Percentiles rank a stretch among this genome's conserved stretches.
Evolutionary conservation across 2,797 vertebrate genomes (phyloP).

Genomic region (Zalophus californianus): DNA sequence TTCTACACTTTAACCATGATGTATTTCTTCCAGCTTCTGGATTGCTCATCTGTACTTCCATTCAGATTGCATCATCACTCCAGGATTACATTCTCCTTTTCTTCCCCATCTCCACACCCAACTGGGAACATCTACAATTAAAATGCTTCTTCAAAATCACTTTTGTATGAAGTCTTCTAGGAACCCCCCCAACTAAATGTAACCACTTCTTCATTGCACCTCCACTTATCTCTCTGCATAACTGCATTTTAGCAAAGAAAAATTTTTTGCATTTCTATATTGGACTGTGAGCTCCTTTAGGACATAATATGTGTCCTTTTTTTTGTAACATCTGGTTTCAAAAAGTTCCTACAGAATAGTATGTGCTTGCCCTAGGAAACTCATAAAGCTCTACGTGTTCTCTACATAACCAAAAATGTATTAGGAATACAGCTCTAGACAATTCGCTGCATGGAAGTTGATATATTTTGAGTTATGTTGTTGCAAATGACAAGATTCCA

Average conservation of each 20-base stretch:
- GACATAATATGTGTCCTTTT: background rate
- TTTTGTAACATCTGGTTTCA: background rate
- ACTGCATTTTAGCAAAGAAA: background rate
- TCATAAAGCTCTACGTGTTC: background rate
- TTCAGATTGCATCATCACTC: background rate
- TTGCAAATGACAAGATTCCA: background rate
- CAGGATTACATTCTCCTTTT: background rate
- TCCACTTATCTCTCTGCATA: background rate
- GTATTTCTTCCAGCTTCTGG: background rate
- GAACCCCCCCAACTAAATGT: background rate
- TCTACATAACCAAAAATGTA: background rate
- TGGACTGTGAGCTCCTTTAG: background rate
- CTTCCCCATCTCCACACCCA: background rate
- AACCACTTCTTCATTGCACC: background rate
- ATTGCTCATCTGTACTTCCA: background rate
- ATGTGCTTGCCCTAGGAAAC: background rate
- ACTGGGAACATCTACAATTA: background rate
- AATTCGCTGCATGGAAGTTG: background rate
- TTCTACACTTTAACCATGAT: background rate
- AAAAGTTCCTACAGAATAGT: background rate
- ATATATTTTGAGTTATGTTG: background rate
- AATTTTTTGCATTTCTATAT: background rate
- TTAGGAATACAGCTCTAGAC: background rate
- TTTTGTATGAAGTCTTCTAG: background rate
- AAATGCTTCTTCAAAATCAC: background rate